Evolutionary conservation across 37 sponge, comb jelly and placozoan species (phyloP).

Genomic region (Ephydatia muelleri): DNA sequence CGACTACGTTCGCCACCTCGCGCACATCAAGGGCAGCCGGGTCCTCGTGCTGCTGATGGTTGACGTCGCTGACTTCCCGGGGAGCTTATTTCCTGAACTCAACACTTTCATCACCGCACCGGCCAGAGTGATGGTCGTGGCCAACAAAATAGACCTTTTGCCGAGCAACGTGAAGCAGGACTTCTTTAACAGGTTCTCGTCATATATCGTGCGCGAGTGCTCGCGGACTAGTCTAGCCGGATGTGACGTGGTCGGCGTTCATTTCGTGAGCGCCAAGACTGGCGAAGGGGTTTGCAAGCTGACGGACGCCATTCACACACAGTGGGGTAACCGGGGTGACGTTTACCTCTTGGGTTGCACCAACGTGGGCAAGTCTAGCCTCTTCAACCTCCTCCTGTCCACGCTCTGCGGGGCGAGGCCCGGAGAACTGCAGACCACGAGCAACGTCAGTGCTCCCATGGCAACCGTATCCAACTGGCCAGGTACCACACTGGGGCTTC

Average conservation of each 20-base stretch:
- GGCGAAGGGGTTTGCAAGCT: conserved; percentile 57
- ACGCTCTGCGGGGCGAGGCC: conserved; percentile 73
- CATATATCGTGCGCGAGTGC: conserved; percentile 19
- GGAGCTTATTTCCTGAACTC: conserved; percentile 71
- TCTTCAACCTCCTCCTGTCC: conserved; percentile 67
- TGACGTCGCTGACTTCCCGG: conserved; percentile 83
- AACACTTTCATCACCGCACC: conserved; percentile 25
- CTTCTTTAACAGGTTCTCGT: conserved; percentile 21
- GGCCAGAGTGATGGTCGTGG: conserved; percentile 64
- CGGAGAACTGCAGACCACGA: conserved; percentile 25
- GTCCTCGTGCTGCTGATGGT: conserved; percentile 75
- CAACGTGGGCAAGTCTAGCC: conserved; percentile 87
- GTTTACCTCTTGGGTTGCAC: conserved; percentile 86
- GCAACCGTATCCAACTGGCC: conserved; percentile 84
- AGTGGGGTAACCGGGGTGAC: conserved; percentile 83
- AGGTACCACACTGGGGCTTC: conserved; percentile 82
- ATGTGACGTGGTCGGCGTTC: conserved; percentile 46
- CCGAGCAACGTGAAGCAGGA: conserved; percentile 1
- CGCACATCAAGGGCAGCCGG: conserved; percentile 47
- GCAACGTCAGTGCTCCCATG: conserved; percentile 12
- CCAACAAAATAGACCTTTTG: conserved; percentile 82
- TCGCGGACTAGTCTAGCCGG: conserved; percentile 26
- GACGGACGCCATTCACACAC: conserved; percentile 25
- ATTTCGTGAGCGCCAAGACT: conserved; percentile 70
- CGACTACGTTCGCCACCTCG: conserved; percentile 58